Conservation (phyloP, 2,113 vertebrate genomes). For the Seriola rivoliana region DNA sequence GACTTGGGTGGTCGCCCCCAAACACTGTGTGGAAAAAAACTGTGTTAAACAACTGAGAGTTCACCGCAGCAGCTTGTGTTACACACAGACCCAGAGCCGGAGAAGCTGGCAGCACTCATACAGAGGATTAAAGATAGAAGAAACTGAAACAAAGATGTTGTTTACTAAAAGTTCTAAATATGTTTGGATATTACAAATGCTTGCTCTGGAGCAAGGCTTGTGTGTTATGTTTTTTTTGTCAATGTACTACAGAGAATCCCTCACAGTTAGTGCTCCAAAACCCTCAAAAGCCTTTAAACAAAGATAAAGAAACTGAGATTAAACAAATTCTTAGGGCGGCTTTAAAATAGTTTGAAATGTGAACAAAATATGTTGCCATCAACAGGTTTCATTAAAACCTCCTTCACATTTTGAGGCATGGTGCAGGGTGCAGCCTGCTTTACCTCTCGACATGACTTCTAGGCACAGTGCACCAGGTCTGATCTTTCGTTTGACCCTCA, state of each 20-base stretch:
- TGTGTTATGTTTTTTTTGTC: too few relatives aligned
- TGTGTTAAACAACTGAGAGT: slow-evolving; percentile 35
- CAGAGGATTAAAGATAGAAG: slow-evolving; percentile 5
- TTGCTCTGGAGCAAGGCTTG: not conserved
- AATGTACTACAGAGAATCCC: not conserved
- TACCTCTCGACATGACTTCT: not conserved
- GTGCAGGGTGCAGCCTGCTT: not conserved
- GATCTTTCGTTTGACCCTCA: slow-evolving; percentile 43
- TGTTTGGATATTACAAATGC: slow-evolving; percentile 37
- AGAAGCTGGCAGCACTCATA: slow-evolving; percentile 15
- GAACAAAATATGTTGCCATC: too few relatives aligned
- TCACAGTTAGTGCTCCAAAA: not conserved
- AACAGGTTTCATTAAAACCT: not conserved
- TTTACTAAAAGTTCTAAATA: slow-evolving; percentile 20
- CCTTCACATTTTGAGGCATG: not conserved
- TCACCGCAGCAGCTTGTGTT: slow-evolving; percentile 49
- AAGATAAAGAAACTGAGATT: not conserved
- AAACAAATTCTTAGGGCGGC: too few relatives aligned
- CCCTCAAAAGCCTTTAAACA: not conserved
- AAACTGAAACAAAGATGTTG: slow-evolving; percentile 25
- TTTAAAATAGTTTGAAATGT: too few relatives aligned
- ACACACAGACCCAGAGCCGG: slow-evolving; percentile 26
- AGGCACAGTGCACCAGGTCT: slow-evolving; percentile 15
- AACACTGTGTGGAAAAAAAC: slow-evolving; percentile 47
- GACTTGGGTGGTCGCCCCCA: slow-evolving; percentile 59